Percentiles rank a stretch among this genome's conserved stretches.
phyloP scores from a whole-genome alignment of 1,140 invertebrate species.

The Planococcus citri region DNA sequence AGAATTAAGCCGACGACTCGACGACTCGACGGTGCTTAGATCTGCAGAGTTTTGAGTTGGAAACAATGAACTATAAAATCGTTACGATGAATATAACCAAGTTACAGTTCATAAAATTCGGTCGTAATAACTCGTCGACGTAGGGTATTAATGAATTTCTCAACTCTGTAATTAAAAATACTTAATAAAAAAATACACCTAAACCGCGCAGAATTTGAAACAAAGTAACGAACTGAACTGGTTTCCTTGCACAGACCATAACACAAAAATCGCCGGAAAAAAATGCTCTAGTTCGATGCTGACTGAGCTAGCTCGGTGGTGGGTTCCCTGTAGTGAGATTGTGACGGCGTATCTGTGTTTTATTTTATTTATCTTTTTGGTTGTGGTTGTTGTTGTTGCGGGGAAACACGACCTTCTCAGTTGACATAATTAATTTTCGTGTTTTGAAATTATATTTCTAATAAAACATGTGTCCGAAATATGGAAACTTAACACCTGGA shows the following conservation, averaged over 20 bases:
- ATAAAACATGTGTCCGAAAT: slow-evolving; percentile 7
- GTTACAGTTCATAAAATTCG: slow-evolving; percentile 19
- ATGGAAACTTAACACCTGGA: slow-evolving; percentile 6
- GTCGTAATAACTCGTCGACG: slow-evolving; percentile 9
- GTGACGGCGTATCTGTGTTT: background rate
- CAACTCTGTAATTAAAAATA: slow-evolving; percentile 7
- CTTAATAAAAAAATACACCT: background rate
- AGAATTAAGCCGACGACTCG: no score
- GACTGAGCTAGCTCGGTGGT: no score
- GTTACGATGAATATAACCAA: slow-evolving; percentile 2
- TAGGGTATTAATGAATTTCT: background rate
- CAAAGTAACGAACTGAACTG: background rate
- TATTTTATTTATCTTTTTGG: no score
- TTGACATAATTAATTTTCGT: slow-evolving; percentile 8
- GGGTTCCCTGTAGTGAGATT: background rate
- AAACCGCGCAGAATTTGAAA: background rate
- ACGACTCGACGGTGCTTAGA: no score
- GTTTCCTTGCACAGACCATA: no score
- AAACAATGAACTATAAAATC: slow-evolving; percentile 17
- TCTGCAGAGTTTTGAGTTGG: no score
- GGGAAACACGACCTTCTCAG: background rate
- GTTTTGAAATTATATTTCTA: background rate
- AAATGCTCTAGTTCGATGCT: background rate
- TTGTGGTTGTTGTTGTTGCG: no score
- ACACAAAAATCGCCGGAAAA: no score